Base-by-base conservation (phyloP, 2,888 invertebrate species). In the Drosophila longiperda region DNA sequence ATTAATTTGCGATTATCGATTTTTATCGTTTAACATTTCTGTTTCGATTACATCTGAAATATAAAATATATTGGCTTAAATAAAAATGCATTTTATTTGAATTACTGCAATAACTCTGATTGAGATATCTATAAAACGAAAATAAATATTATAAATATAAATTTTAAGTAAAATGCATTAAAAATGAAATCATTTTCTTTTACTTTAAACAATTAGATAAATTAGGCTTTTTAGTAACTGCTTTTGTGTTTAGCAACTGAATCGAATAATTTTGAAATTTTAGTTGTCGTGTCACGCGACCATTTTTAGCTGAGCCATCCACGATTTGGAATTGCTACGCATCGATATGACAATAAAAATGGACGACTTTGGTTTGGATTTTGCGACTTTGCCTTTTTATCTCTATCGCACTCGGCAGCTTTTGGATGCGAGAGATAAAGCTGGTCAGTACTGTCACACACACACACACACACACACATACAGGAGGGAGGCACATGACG, bases 331-430 rank as follows among this genome's bases (percentile, higher is more conserved):
- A 33, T 63, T 63, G 68, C 59, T 71, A 82, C 78, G 82, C 84
- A 87, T 85, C 76, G 83, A 86, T 88, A 88, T 81, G 86, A 86
- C 83, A 85, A 88, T 85, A 85, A 85, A 85, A 86, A 77, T 73
- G 76, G 79, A 88, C 68, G 88, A 85, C 86, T 88, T 86, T 86
- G 84, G 81, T 83, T 85, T 83, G 81, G 83, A 88, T 85, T 87
- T 87, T 82, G 87, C 80, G 70, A 82, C 82, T 82, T 80, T 76
- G 67, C 67, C 80, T 66, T 75, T 79, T 36, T 38, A 73, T 68
- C 68, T 62, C 63, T 38, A 53, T 55, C 49, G 29, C 53, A 62
- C 33, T 36, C 32, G 54, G 50, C 64, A 33, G n/a, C 42, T 34
- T 42, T 60, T 34, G 49, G 26, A 49, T 49, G 49, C 26, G 49